Evolutionary conservation across 2,113 vertebrate genomes (phyloP), one percentile per base, ranked within the genome.

Genomic region (Alligator sinensis): DNA sequence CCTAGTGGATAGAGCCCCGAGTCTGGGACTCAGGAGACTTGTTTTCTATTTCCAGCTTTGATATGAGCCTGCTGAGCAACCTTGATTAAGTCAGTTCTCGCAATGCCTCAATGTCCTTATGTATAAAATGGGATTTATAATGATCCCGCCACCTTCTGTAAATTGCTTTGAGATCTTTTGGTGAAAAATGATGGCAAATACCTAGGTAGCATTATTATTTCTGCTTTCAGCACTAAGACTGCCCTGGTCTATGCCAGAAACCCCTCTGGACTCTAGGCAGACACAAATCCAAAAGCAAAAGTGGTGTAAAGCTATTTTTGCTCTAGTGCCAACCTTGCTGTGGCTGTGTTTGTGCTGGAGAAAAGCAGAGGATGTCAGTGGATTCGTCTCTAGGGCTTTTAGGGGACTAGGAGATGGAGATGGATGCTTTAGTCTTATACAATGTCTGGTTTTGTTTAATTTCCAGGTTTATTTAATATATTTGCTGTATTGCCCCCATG

Each of bases 401-500:
- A 19, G 63, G 30, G 80, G 75, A 94, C 28, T 21, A 81, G 83
- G 38, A 80, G 77, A 25, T 27, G 55, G 4, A 75, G 82, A 78
- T 24, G 47, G 68, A 82, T 94, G 55, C 58, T 3, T 47, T 88
- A 11, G 82, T 77, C 79, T 94, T 76, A 94, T 77, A 22, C 5
- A 1, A 0, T 60, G n/a, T 82, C 84, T 94, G 62, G 15, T 88
- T 97, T 97, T 97, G 90, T 95, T 98, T 96, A 89, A 5, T 68
- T 96, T 95, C 21, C 95, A 98, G 98, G 98, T 97, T 98, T 98
- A 98, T 98, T 98, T 98, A 98, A 98, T 96, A 93, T 97, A 96
- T 98, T 98, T 98, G 95, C 96, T 98, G 97, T 98, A 98, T 98
- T 89, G 97, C 98, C 98, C 98, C 98, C 96, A 98, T 98, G 98